phyloP scores from a whole-genome alignment of 2,113 vertebrate species.

The Alaudala cheleensis region DNA sequence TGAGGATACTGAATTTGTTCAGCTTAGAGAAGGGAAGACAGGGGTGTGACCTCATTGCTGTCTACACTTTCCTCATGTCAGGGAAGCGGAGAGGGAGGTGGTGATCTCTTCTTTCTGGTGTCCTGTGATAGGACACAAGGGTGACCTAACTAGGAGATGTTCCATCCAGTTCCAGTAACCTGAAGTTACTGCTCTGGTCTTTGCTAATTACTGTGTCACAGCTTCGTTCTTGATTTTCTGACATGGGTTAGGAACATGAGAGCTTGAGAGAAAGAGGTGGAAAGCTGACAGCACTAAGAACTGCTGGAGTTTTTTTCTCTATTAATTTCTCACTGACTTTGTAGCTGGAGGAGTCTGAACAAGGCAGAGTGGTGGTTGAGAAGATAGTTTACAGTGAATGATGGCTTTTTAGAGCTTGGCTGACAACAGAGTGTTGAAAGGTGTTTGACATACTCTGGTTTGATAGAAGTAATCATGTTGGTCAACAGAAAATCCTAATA shows the following conservation, averaged over 20 bases:
- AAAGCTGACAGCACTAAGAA: not conserved
- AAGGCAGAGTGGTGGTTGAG: not conserved
- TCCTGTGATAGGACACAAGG: rapidly evolving
- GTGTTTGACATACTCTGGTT: not conserved
- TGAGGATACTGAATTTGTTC: not conserved
- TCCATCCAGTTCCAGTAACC: not conserved
- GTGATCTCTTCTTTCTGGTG: not conserved
- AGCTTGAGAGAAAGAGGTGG: not conserved
- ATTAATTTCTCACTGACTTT: not conserved
- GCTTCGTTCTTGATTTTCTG: not conserved
- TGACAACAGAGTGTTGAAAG: not conserved
- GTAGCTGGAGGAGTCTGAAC: not conserved
- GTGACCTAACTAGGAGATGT: not conserved
- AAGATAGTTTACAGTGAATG: not conserved
- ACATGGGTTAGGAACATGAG: not conserved
- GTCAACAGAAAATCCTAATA: not conserved
- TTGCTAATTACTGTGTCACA: not conserved
- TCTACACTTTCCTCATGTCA: not conserved
- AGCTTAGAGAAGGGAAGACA: not conserved
- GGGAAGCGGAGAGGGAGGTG: rapidly evolving
- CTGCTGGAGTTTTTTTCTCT: not conserved
- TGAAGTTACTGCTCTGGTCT: not conserved
- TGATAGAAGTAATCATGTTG: not conserved
- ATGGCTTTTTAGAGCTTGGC: constrained; percentile 11
- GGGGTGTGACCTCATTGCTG: not conserved